Conservation (phyloP, 1,140 invertebrate genomes). For the Cherax destructor region DNA sequence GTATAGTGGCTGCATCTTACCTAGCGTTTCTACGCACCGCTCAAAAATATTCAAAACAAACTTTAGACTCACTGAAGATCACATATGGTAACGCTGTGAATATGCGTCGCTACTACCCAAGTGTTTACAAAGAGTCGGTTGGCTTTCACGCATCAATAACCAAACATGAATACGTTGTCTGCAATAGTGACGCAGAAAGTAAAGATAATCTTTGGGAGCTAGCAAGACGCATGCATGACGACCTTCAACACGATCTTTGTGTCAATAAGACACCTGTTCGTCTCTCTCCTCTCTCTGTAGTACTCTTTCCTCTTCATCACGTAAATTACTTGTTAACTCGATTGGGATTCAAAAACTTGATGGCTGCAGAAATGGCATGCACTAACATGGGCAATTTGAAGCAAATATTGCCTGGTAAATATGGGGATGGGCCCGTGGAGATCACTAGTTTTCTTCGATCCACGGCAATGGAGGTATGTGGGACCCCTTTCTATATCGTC, state of each 20-base stretch:
- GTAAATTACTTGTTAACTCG: slow-evolving; percentile 41
- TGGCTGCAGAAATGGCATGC: slow-evolving; percentile 24
- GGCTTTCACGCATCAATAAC: slow-evolving; percentile 33
- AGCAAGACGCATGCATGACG: slow-evolving; percentile 18
- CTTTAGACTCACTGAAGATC: slow-evolving; percentile 16
- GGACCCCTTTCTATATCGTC: slow-evolving; percentile 16
- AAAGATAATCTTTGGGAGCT: slow-evolving; percentile 45
- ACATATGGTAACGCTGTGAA: slow-evolving; percentile 35
- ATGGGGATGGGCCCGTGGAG: slow-evolving; percentile 23
- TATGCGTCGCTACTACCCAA: slow-evolving; percentile 32
- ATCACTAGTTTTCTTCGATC: slow-evolving; percentile 47
- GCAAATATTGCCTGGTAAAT: neutral
- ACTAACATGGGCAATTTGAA: slow-evolving; percentile 61
- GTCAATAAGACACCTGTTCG: slow-evolving; percentile 18
- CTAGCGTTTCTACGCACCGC: slow-evolving; percentile 46
- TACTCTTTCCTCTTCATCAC: slow-evolving; percentile 20
- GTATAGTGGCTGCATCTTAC: slow-evolving; percentile 15
- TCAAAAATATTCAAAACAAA: neutral
- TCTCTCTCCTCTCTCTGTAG: slow-evolving; percentile 13
- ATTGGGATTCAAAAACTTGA: slow-evolving; percentile 25
- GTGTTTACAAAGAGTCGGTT: slow-evolving; percentile 19
- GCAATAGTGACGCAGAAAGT: neutral
- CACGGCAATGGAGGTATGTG: slow-evolving; percentile 16
- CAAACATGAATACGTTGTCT: neutral
- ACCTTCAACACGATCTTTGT: slow-evolving; percentile 19